phyloP scores from a whole-genome alignment of 2,888 invertebrate species.

The Ferdinandea cuprea region DNA sequence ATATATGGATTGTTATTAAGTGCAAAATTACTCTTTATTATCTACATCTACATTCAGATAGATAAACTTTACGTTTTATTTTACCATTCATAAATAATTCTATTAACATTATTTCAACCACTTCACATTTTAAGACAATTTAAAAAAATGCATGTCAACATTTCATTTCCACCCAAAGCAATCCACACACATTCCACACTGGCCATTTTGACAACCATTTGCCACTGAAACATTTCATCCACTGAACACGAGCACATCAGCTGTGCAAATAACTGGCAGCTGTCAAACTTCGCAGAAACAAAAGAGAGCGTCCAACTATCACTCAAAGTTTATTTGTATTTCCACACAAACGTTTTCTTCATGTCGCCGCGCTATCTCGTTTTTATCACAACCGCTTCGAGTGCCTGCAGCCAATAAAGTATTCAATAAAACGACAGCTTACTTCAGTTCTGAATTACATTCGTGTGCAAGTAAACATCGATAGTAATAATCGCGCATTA shows the following conservation, averaged over 20 bases:
- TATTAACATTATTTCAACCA: no score
- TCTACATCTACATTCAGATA: no score
- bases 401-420: slow-evolving; percentile 24
- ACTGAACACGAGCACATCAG: slow-evolving; percentile 21
- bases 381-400: slow-evolving; percentile 3
- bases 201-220: no score
- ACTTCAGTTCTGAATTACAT: slow-evolving; percentile 35
- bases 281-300: slow-evolving; percentile 30
- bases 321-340: slow-evolving; percentile 19
- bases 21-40: no score
- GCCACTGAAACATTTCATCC: no score
- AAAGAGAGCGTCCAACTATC: slow-evolving; percentile 29
- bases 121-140: no score
- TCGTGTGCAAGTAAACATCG: slow-evolving; percentile 28
- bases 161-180: neutral
- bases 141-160: neutral
- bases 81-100: no score
- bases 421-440: neutral
- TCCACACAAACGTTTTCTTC: slow-evolving; percentile 29
- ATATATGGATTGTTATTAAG: no score
- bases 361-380: neutral
- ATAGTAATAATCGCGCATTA: neutral
- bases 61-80: no score
- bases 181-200: neutral
- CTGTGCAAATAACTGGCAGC: slow-evolving; percentile 21